Evolutionary conservation across 2,797 vertebrate species (phyloP).

Genomic region (Micromesistius poutassou): DNA sequence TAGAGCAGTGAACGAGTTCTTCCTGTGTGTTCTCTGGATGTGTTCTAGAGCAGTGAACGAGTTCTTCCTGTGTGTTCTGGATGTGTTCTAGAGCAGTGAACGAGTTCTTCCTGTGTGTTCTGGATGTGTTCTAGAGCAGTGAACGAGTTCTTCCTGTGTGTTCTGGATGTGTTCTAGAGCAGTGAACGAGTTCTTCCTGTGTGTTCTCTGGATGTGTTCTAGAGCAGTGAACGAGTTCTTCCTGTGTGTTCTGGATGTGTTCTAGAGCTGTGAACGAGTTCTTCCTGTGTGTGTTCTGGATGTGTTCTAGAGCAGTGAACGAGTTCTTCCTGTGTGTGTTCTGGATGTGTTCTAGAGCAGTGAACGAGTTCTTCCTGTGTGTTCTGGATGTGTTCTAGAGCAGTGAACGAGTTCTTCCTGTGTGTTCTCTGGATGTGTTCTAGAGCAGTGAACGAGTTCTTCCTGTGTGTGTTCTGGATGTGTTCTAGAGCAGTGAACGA

Average conservation of each 20-base stretch:
- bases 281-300: conserved; percentile 47
- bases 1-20: conserved; percentile 49
- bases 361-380: too few species aligned
- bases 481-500: not conserved
- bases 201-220: too few species aligned
- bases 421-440: not conserved
- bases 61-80: too few species aligned
- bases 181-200: not conserved
- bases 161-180: too few species aligned
- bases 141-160: too few species aligned
- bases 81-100: not conserved
- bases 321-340: not conserved
- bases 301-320: conserved; percentile 51
- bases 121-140: conserved; percentile 51
- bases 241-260: not conserved
- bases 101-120: not conserved
- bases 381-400: conserved; percentile 50
- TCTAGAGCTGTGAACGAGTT: not conserved
- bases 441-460: conserved; percentile 49
- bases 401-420: not conserved
- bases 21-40: not conserved
- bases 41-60: conserved; percentile 51
- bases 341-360: not conserved
- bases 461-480: not conserved
- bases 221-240: conserved; percentile 49